A percentile compares a stretch with the other conserved stretches of the same genome.
phyloP scores from a whole-genome alignment of 2,113 vertebrate genomes.

The Heterocephalus glaber region DNA sequence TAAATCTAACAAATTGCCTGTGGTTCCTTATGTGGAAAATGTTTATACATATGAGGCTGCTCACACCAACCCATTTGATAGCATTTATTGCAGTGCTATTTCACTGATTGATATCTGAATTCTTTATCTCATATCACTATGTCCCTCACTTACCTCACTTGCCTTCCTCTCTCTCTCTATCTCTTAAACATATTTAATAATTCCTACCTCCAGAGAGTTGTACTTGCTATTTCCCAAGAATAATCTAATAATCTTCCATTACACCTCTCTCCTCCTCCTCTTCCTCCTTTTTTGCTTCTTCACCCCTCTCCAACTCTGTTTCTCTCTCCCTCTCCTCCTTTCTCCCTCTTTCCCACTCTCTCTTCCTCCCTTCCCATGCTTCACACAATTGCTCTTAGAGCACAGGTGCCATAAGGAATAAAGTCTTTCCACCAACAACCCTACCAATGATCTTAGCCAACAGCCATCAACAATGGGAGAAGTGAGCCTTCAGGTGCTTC shows the following conservation, averaged over 20 bases:
- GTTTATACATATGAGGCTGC: fast-evolving
- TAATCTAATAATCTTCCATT: not conserved
- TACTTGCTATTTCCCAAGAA: not conserved
- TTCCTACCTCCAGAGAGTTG: not conserved
- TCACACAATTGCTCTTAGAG: not conserved
- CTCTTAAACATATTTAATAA: not conserved
- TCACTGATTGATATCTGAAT: not conserved
- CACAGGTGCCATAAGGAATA: not conserved
- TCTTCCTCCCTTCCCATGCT: too few relatives aligned
- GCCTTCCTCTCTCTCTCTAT: not conserved
- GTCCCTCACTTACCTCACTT: not conserved
- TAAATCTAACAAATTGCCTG: not conserved
- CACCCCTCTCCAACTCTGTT: too few relatives aligned
- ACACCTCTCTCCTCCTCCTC: not conserved
- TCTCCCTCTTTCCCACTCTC: too few relatives aligned
- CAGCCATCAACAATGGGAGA: not conserved
- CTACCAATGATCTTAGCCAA: not conserved
- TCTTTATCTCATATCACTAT: not conserved
- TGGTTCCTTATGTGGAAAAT: not conserved
- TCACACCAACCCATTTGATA: not conserved
- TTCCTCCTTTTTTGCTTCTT: not conserved
- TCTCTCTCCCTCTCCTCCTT: not conserved
- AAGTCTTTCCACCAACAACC: not conserved
- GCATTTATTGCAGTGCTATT: not conserved
- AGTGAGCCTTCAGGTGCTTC: not conserved